Evolutionary conservation across 2,797 vertebrate genomes (phyloP), one percentile per base, ranked within the genome.

Genomic region (Erethizon dorsatum): DNA sequence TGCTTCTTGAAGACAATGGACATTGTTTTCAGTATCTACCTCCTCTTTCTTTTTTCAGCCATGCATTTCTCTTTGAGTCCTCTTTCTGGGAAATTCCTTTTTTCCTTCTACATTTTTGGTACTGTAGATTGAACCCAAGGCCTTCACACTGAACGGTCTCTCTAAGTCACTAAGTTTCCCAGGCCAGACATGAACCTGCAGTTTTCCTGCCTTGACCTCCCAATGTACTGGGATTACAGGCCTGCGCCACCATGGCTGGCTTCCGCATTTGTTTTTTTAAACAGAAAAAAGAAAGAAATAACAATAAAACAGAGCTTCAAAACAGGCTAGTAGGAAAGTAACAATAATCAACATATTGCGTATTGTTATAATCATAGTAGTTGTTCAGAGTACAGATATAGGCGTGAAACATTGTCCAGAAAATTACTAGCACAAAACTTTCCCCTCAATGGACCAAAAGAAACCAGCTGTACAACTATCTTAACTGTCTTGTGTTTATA

Each of bases 181-280:
- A 79, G 28, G 11, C 17, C 54, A 31, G 77, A 54, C 50, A 18
- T 50, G 45, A 77, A 31, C 12, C 24, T 77, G 45, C 3, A 15
- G 9, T 50, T 54, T 54, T 33, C 77, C 31, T n/a, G 31, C 77
- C 31, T 79, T 9, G 20, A 9, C 10, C 17, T 79, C 50, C 47
- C 50, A 79, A 31, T n/a, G 31, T 33, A 33, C 31, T 54, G 28
- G 31, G 77, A 54, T 54, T 54, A 12, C 28, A 52, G 31, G 47
- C 77, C 28, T 79, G 28, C 2, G 4, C 50, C 8, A 33, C 28
- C 50, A 20, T 33, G 31, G 15, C 47, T 78, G 75, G 6, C 75
- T 56, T 56, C 18, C 26, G 61, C 14, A 14, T 95, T 94, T 96
- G 24, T 94, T 92, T 96, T 75, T 41, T 41, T 41, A 41, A 41